Percentiles rank a stretch among this genome's conserved stretches.
Evolutionary conservation across 2,797 vertebrate genomes (phyloP).

Genomic region (Meda fulgida): DNA sequence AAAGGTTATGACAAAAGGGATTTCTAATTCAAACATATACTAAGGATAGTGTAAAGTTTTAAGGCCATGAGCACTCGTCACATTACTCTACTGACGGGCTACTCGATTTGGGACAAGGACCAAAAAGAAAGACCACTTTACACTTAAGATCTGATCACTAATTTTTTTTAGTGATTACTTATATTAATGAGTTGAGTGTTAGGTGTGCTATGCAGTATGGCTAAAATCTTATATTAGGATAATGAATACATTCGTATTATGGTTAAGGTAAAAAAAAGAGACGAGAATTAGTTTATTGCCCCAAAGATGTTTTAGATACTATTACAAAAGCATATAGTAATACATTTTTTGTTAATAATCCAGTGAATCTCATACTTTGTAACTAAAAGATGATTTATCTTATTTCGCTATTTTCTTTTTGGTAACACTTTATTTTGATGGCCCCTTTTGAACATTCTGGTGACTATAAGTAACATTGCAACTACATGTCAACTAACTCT

Average conservation of each 20-base stretch:
- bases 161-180: not conserved
- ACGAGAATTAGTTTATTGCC: not conserved
- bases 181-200: not conserved
- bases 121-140: not conserved
- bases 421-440: too few species aligned
- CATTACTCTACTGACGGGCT: not conserved
- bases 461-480: too few species aligned
- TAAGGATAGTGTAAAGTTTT: not conserved
- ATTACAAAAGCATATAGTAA: not conserved
- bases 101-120: not conserved
- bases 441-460: too few species aligned
- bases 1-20: slow-evolving; percentile 55
- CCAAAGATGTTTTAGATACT: not conserved
- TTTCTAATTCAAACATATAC: slow-evolving; percentile 56
- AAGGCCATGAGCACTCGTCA: not conserved
- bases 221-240: not conserved
- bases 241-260: not conserved
- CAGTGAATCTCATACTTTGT: not conserved
- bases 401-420: not conserved
- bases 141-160: not conserved
- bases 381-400: not conserved
- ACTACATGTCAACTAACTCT: too few species aligned
- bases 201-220: not conserved
- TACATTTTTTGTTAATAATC: not conserved
- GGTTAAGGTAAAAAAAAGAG: not conserved